These are phyloP conservation scores for Sardina pilchardus DNA, from an alignment of 2,113 vertebrate species.

Conservation along the genomic window DNA sequence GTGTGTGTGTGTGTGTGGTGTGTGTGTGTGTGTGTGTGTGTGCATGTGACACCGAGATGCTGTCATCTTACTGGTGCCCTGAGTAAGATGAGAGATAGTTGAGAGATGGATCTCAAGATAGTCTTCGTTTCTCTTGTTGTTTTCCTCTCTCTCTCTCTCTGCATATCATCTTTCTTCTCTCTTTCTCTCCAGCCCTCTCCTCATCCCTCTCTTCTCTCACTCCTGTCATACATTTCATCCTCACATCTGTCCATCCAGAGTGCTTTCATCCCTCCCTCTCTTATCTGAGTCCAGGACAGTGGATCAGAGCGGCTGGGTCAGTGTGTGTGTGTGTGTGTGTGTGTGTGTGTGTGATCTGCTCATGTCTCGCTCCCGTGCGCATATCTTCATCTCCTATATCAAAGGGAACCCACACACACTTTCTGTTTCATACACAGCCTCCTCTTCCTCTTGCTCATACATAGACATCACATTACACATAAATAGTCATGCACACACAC, in stretches of 20 bases:
- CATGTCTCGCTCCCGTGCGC: background rate
- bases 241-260: background rate
- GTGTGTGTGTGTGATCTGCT: background rate
- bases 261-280: background rate
- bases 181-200: background rate
- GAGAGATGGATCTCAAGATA: slow-evolving; percentile 1
- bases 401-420: background rate
- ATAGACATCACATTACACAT: background rate
- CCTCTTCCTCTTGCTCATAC: background rate
- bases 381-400: background rate
- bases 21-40: background rate
- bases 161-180: background rate
- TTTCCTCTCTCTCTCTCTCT: background rate
- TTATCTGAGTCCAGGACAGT: slow-evolving; percentile 18
- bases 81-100: too few species aligned
- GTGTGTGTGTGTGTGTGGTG: background rate
- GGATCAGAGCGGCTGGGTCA: background rate
- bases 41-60: background rate
- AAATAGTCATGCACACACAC: too few species aligned
- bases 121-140: background rate
- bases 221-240: background rate
- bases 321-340: background rate
- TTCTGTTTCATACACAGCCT: background rate
- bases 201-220: background rate
- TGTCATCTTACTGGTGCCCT: background rate